phyloP scores from a whole-genome alignment of 2,113 vertebrate species.

The Muntiacus muntjak region DNA sequence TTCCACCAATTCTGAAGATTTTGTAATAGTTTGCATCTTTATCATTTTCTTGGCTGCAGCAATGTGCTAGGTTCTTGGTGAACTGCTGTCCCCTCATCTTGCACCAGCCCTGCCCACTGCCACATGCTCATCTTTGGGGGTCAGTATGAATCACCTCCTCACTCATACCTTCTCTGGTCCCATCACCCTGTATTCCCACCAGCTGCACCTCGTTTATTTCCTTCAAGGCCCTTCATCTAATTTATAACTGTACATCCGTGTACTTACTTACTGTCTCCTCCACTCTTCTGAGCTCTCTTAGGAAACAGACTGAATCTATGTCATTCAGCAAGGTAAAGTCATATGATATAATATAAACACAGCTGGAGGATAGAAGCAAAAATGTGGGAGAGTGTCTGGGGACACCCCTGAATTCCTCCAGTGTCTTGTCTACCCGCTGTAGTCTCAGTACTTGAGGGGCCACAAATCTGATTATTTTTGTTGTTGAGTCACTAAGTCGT shows the following conservation, averaged over 20 bases:
- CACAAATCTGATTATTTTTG: background rate
- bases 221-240: background rate
- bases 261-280: background rate
- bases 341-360: background rate
- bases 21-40: background rate
- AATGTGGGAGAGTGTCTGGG: background rate
- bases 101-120: background rate
- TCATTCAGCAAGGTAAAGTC: background rate
- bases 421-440: background rate
- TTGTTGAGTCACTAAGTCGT: background rate
- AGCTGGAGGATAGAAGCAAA: background rate
- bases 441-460: background rate
- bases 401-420: background rate
- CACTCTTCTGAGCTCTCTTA: background rate
- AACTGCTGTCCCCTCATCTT: background rate
- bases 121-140: background rate
- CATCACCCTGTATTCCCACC: background rate
- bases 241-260: background rate
- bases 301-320: background rate
- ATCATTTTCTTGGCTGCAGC: background rate
- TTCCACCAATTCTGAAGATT: background rate
- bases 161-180: background rate
- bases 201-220: background rate
- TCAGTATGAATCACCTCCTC: background rate
- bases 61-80: background rate